Base-by-base conservation (phyloP, 2,797 vertebrate species). In the Hephaestus fuliginosus region DNA sequence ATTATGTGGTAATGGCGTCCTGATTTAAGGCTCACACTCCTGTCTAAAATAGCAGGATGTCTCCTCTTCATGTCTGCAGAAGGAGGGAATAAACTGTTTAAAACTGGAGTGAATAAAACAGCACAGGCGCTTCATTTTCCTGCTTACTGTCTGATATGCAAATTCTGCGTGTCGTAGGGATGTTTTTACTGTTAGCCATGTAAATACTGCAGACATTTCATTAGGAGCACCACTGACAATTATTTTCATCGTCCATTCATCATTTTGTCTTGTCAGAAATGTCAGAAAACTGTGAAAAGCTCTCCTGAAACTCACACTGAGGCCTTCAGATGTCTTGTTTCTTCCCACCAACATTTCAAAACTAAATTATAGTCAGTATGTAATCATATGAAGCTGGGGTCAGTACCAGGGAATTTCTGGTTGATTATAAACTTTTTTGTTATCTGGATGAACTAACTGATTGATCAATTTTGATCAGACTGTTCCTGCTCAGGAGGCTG, bases 71-170 rank as follows among this genome's bases (percentile, higher is more conserved):
- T 14, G 5, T 49, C 46, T 25, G 44, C 44, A 20, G 36, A 22
- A 18, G 2, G 12, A 33, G 30, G 20, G 2, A 20, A 25, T 1
- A 25, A 9, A 11, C 13, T 17, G 22, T 49, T 39, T 55, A 44
- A 61, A 73, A 52, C 39, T 1, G 13, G 61, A 39, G 17, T 48
- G 2, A 25, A 52, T 52, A 3, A 8, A 67, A 39, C 36, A 28
- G 18, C 12, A 3, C 7, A 43, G 15, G 39, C 30, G 10, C 51
- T 17, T 67, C 17, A 73, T 76, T 76, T 80, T 7, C 69, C 77
- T 80, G 30, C 63, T 53, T 14, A 73, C 62, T n/a, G 68, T 76
- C 4, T 48, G 3, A 52, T 76, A 80, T 80, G 73, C 55, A 80
- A 77, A 84, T 46, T 15, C 7, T 72, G 56, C 30, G 36, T 4